A percentile compares a stretch with the other conserved stretches of the same genome.
Conservation (phyloP, 2,797 vertebrate genomes). For the Lagodon rhomboides region DNA sequence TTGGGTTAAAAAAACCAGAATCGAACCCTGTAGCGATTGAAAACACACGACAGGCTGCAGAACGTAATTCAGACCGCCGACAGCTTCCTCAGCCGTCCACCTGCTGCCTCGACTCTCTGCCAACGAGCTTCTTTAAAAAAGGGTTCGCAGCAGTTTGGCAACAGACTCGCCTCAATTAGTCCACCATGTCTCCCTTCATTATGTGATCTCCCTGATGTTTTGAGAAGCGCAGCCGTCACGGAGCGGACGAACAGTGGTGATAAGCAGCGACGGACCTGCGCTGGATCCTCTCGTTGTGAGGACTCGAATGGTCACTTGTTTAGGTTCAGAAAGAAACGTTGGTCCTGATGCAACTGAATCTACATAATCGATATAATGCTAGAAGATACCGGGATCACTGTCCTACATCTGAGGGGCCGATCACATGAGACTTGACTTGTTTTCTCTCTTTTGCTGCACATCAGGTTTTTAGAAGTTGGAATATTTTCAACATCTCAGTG, state of each 20-base stretch:
- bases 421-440: no score
- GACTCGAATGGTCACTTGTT: no score
- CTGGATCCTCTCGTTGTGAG: background rate
- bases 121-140: conserved; percentile 29
- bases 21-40: no score
- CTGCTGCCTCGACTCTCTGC: conserved; percentile 21
- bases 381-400: no score
- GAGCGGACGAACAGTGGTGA: background rate
- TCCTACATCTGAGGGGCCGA: no score
- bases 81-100: background rate
- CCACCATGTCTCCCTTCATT: background rate
- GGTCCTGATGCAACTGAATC: no score
- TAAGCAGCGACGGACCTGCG: background rate
- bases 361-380: no score
- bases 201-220: conserved; percentile 19
- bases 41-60: background rate
- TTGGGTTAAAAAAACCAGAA: no score
- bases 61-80: background rate
- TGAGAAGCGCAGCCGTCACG: background rate
- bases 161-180: conserved; percentile 3
- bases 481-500: no score
- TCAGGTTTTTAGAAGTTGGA: no score
- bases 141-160: conserved; percentile 17
- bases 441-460: no score
- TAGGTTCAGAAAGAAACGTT: no score